Percentiles rank a stretch among this genome's conserved stretches.
Evolutionary conservation across 2,888 invertebrate species (phyloP).

Genomic region (Brachynemurus nebulosus): DNA sequence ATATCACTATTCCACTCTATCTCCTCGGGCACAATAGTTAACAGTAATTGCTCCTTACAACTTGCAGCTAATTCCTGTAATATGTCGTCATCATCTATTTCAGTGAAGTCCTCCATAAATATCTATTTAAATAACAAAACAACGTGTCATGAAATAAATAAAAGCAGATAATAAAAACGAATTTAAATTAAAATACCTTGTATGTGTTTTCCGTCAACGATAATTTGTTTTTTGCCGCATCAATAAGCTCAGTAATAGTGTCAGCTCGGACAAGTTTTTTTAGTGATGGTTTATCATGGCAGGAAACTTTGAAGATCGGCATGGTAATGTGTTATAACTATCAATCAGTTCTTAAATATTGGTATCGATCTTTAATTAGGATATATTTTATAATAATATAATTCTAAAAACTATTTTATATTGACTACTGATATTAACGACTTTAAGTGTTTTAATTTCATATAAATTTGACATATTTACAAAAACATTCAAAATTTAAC

Average conservation of each 20-base stretch:
- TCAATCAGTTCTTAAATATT: not conserved
- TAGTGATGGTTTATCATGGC: not conserved
- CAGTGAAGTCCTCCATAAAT: not conserved
- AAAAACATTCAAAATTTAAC: too few species aligned
- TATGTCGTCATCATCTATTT: not conserved
- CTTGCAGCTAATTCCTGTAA: not conserved
- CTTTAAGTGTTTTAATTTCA: too few species aligned
- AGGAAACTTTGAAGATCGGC: not conserved
- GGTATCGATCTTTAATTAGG: not conserved
- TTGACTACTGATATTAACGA: too few species aligned
- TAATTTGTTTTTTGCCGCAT: not conserved
- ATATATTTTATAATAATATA: not conserved
- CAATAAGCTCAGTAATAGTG: not conserved
- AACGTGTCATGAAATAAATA: too few species aligned
- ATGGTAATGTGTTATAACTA: not conserved
- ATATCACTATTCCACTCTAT: not conserved
- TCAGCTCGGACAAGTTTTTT: not conserved
- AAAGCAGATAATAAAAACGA: not conserved
- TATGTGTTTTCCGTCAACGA: not conserved
- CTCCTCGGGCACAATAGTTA: not conserved
- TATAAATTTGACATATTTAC: too few species aligned
- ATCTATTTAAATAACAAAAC: not conserved
- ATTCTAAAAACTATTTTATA: not conserved
- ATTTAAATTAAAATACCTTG: not conserved
- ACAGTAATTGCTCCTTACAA: not conserved